These are phyloP conservation scores for Ageneiosus marmoratus DNA, from an alignment of 2,113 vertebrate species.

Conservation along the genomic window DNA sequence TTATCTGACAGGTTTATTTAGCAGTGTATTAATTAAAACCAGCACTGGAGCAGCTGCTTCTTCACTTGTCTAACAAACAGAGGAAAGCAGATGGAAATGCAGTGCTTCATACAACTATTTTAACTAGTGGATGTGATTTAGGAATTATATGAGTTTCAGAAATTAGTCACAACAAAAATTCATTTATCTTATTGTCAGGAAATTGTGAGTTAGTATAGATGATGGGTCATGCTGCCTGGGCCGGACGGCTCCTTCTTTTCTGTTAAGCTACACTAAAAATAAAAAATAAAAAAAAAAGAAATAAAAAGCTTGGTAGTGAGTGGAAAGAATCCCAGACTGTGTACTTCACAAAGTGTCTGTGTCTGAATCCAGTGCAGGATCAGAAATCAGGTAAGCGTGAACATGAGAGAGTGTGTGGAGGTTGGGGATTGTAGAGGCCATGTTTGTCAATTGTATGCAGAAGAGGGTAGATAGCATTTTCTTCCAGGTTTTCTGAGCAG, in stretches of 20 bases:
- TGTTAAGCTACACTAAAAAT: not conserved
- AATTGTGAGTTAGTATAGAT: not conserved
- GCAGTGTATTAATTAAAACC: not conserved
- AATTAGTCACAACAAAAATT: not conserved
- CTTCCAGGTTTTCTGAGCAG: no score
- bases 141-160: not conserved
- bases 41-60: not conserved
- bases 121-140: not conserved
- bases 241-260: no score
- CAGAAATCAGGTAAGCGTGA: no score
- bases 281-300: no score
- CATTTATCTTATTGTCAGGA: not conserved
- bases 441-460: no score
- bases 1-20: conserved; percentile 13
- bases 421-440: no score
- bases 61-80: not conserved
- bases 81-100: not conserved
- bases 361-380: no score
- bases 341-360: no score
- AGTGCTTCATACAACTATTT: not conserved
- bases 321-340: no score
- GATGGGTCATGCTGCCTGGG: not conserved
- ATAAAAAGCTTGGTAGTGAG: no score
- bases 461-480: no score
- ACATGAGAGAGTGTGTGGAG: no score